Evolutionary conservation across 2,797 vertebrate species (phyloP), one percentile per base, ranked within the genome.

Genomic region (Rhinophrynus dorsalis): DNA sequence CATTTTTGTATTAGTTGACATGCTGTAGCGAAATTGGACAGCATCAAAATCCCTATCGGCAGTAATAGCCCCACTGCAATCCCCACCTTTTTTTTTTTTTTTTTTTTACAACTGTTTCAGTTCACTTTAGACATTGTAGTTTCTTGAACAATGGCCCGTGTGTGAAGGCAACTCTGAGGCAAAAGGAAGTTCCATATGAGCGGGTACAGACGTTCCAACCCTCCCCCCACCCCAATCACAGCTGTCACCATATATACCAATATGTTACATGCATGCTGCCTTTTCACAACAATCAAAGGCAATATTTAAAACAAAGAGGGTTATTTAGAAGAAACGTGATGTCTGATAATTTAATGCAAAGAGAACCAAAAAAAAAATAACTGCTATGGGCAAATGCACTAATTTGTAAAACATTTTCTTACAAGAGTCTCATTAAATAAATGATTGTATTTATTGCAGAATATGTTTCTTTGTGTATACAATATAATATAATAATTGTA

Each of bases 221-320:
- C 40, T 32, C 8, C 45, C 58, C 61, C 60, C 10, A 24, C 32
- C 42, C 24, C 7, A 54, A 57, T 32, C n/a, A 70, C 68, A 65
- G 68, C 68, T 64, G 68, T 72, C 68, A 26, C 33, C 50, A n/a
- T 64, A 58, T 65, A 58, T n/a, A 72, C 61, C 68, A 65, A 72
- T 72, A 64, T 64, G 52, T 24, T 26, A 45, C 44, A 56, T n/a
- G 29, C 24, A 63, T 15, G 3, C 20, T 8, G 13, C 20, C 32
- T 15, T 38, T 13, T 50, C 27, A 51, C 27, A 58, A 57, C 58
- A 59, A 42, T 42, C 37, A 40, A 40, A 60, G 38, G 15, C 38
- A 29, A 21, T 37, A 37, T 23, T 9, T n/a, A 2, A 51, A 45
- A 72, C 60, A 64, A 63, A 71, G 52, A 38, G 27, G 32, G 11